These are phyloP conservation scores for Harpalus rufipes DNA, from an alignment of 2,888 invertebrate species.

Conservation along the genomic window DNA sequence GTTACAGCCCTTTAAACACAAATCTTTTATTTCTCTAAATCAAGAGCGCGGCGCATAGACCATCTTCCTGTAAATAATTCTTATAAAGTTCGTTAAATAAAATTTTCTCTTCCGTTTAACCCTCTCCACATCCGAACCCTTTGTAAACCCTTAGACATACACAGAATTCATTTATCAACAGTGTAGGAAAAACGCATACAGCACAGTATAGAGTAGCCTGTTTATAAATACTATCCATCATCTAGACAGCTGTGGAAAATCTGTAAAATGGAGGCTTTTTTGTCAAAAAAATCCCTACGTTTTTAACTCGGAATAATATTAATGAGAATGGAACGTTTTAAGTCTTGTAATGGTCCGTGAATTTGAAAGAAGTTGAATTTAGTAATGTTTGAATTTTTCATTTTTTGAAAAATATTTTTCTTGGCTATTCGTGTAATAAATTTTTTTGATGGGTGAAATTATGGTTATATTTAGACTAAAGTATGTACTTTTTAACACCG, in stretches of 20 bases:
- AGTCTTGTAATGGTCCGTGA: not conserved
- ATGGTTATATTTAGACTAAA: not conserved
- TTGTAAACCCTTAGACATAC: not conserved
- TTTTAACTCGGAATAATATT: conserved; percentile 33
- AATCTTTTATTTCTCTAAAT: not conserved
- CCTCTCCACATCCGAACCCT: not conserved
- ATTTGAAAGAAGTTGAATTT: not conserved
- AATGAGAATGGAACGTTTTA: conserved; percentile 33
- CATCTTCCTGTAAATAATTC: not conserved
- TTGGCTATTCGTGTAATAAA: not conserved
- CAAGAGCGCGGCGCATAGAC: not conserved
- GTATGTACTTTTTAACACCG: not conserved
- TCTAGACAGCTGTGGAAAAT: conserved; percentile 62
- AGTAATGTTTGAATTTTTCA: not conserved
- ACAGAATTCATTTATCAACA: conserved; percentile 32
- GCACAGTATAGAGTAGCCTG: not conserved
- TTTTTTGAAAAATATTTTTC: not conserved
- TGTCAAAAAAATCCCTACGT: conserved; percentile 31
- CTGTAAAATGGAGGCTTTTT: conserved; percentile 48
- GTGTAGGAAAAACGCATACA: not conserved
- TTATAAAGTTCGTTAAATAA: not conserved
- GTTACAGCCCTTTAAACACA: too few species aligned
- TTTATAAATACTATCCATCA: conserved; percentile 57
- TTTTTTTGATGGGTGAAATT: not conserved
- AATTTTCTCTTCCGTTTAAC: not conserved